Conservation (phyloP, 2,888 invertebrate species). For the Drosophila austrosaltans region DNA sequence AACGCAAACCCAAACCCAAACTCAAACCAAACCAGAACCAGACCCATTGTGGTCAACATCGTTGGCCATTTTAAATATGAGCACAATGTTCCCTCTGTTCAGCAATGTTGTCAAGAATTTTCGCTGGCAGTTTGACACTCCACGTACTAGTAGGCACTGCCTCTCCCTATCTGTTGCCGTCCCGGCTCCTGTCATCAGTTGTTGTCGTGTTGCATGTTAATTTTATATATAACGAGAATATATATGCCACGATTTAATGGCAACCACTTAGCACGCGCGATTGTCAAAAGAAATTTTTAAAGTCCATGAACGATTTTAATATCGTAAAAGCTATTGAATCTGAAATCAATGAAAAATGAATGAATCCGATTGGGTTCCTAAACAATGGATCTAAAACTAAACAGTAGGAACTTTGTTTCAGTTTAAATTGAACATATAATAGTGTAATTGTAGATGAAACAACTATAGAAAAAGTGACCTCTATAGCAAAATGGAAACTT, state of each 20-base stretch:
- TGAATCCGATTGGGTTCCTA: too few species aligned
- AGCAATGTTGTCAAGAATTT: constrained; percentile 71
- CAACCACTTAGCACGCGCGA: constrained; percentile 70
- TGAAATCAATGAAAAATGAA: background rate
- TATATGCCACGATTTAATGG: constrained; percentile 76
- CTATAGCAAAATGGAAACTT: too few species aligned
- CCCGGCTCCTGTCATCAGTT: constrained; percentile 52
- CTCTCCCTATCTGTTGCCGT: constrained; percentile 3
- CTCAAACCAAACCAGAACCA: constrained; percentile 5
- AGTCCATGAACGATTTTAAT: background rate
- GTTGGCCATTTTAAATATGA: constrained; percentile 76
- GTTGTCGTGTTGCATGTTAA: constrained; percentile 78
- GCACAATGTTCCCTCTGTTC: constrained; percentile 47
- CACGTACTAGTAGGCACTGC: constrained; percentile 32
- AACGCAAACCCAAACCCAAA: background rate
- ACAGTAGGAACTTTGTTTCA: too few species aligned
- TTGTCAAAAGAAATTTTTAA: constrained; percentile 49
- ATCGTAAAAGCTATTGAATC: background rate
- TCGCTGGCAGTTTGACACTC: constrained; percentile 66
- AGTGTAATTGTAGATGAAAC: too few species aligned
- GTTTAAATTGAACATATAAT: too few species aligned
- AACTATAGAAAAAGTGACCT: too few species aligned
- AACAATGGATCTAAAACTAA: too few species aligned
- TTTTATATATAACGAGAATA: constrained; percentile 60
- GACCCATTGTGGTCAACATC: constrained; percentile 54